Evolutionary conservation across 2,888 invertebrate genomes (phyloP), one percentile per base, ranked within the genome.

Genomic region (Macrophya annulata): DNA sequence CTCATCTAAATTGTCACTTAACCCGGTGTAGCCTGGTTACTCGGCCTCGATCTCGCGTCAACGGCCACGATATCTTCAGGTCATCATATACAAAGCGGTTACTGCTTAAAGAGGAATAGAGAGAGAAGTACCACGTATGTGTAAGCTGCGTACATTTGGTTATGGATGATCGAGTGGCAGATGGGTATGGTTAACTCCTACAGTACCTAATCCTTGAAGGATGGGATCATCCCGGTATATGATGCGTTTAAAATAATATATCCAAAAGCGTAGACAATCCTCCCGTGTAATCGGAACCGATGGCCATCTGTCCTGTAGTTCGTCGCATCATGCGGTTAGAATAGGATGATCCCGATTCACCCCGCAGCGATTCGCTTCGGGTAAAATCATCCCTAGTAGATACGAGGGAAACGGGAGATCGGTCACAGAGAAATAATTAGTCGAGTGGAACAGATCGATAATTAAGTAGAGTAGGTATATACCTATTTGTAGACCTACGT

Each of bases 391-490:
- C 62, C 81, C 81, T n/a, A 4, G 59, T 25, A 21, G 17, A 37
- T 4, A 15, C 3, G 76, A 21, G 51, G 31, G 31, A 76, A 31
- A 43, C 48, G 25, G 45, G 12, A 48, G 76, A 77, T 77, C 81
- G 62, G 59, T 21, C 40, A 81, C 62, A 62, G 81, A 62, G 81
- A 81, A 81, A 81, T 81, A 81, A 81, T 81, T 81, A 81, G 81
- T 81, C 81, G 81, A 81, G 81, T 62, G 81, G 62, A 81, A 81
- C 81, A 43, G 81, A 81, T 81, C 81, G 81, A 81, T 81, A 81
- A 81, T 81, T 62, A 81, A 81, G 59, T 81, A 55, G 77, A 77
- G 55, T 55, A 68, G 37, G 12, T 62, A 74, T 31, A 31, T 68
- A 68, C 6, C 15, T 5, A n/a, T n/a, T 31, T 21, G 45, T 21